A percentile compares a stretch with the other conserved stretches of the same genome.
Evolutionary conservation across 2,888 invertebrate species (phyloP).

Genomic region (Galerucella nymphaeae): DNA sequence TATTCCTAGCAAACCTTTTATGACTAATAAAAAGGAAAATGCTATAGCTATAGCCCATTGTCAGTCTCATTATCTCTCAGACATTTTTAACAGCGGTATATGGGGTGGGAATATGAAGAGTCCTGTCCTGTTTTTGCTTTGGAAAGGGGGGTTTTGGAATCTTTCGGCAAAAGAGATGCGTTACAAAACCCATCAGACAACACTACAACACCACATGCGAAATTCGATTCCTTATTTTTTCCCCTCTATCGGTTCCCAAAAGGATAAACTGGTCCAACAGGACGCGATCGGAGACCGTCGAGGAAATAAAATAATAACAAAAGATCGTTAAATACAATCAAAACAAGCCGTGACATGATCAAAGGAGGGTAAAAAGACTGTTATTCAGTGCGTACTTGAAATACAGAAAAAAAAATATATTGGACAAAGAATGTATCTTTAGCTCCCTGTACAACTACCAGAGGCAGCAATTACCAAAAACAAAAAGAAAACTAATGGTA

Average conservation of each 20-base stretch:
- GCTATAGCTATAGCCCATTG: no score
- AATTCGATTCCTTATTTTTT: constrained; percentile 2
- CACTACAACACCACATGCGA: not conserved
- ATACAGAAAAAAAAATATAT: not conserved
- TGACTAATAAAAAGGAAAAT: no score
- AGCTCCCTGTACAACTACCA: no score
- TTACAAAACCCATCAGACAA: not conserved
- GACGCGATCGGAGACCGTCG: constrained; percentile 4
- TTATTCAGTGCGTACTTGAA: not conserved
- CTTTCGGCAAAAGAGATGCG: constrained; percentile 2
- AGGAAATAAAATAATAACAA: constrained; percentile 19
- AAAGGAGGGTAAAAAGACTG: constrained; percentile 3
- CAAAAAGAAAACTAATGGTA: no score
- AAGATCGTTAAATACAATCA: constrained; percentile 9
- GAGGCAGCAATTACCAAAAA: no score
- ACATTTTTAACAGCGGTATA: no score
- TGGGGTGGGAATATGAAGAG: not conserved
- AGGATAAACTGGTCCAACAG: constrained; percentile 15
- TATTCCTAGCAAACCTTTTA: no score
- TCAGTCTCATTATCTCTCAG: no score
- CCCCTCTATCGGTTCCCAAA: not conserved
- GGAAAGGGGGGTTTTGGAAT: not conserved
- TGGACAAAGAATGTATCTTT: not conserved
- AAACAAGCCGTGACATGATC: constrained; percentile 5
- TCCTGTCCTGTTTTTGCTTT: not conserved